Conservation (phyloP, 2,888 invertebrate genomes). For the Drosophila paranaensis region DNA sequence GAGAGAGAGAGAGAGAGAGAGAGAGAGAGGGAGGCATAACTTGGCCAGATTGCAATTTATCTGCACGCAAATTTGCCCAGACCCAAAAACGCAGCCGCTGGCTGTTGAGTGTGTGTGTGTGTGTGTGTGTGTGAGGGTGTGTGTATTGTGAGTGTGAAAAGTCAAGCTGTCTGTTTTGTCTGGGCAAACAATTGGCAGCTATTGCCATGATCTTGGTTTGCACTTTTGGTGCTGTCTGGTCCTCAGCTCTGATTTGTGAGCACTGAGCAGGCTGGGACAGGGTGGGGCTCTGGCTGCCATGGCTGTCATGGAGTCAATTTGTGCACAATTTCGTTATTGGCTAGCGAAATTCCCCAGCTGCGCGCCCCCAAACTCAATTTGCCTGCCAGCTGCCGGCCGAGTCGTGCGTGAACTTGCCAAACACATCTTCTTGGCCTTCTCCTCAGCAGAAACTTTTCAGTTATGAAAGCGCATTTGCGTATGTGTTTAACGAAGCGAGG, state of each 20-base stretch:
- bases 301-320: conserved; percentile 58
- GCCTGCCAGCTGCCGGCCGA: conserved; percentile 15
- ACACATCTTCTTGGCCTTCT: neutral
- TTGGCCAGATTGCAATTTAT: conserved; percentile 75
- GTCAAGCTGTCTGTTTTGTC: conserved; percentile 75
- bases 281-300: conserved; percentile 1
- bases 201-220: conserved; percentile 74
- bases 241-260: conserved; percentile 53
- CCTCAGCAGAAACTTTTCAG: conserved; percentile 43
- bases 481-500: conserved; percentile 74
- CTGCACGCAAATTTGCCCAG: conserved; percentile 72
- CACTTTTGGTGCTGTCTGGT: conserved; percentile 50
- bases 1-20: too few relatives aligned
- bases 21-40: conserved; percentile 15
- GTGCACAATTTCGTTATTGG: conserved; percentile 65
- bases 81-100: conserved; percentile 23
- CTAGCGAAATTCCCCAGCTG: conserved; percentile 37
- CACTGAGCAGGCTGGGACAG: neutral
- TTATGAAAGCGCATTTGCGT: conserved; percentile 72
- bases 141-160: conserved; percentile 59
- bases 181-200: conserved; percentile 72
- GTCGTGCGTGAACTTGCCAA: conserved; percentile 53
- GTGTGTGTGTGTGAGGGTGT: neutral
- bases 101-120: conserved; percentile 7
- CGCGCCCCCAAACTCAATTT: conserved; percentile 23